A percentile compares a stretch with the other conserved stretches of the same genome.
phyloP scores from a whole-genome alignment of 1,140 invertebrate genomes.

The Psilanteris sp. region DNA sequence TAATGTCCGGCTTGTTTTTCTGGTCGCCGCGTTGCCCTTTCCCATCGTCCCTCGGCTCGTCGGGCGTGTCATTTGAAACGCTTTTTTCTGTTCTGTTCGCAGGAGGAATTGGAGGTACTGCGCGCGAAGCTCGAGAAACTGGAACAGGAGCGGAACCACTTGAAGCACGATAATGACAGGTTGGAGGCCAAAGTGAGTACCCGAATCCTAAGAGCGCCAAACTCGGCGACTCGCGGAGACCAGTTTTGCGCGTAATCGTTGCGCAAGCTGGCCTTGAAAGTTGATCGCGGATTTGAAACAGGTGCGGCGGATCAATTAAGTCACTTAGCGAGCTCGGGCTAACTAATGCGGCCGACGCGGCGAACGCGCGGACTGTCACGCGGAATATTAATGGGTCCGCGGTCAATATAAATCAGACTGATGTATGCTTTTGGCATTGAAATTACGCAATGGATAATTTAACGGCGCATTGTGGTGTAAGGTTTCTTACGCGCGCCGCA shows the following conservation, averaged over 20 bases:
- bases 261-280: constrained; percentile 24
- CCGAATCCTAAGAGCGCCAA: too few relatives aligned
- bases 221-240: too few relatives aligned
- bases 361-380: not conserved
- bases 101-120: constrained; percentile 93
- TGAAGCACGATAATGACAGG: constrained; percentile 93
- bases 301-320: constrained; percentile 62
- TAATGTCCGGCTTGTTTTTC: constrained; percentile 6
- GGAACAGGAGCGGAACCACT: constrained; percentile 89
- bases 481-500: too few relatives aligned
- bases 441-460: constrained; percentile 18
- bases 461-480: too few relatives aligned
- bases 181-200: constrained; percentile 92
- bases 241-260: not conserved
- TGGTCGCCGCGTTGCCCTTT: too few relatives aligned
- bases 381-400: constrained; percentile 5
- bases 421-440: constrained; percentile 8
- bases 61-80: not conserved
- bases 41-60: too few relatives aligned
- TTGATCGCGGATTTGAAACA: constrained; percentile 21
- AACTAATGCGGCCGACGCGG: too few relatives aligned
- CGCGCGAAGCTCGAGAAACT: constrained; percentile 90
- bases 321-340: constrained; percentile 54
- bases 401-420: not conserved
- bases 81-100: constrained; percentile 49